Base-by-base conservation (phyloP, 2,113 vertebrate species). In the Hipposideros armiger region DNA sequence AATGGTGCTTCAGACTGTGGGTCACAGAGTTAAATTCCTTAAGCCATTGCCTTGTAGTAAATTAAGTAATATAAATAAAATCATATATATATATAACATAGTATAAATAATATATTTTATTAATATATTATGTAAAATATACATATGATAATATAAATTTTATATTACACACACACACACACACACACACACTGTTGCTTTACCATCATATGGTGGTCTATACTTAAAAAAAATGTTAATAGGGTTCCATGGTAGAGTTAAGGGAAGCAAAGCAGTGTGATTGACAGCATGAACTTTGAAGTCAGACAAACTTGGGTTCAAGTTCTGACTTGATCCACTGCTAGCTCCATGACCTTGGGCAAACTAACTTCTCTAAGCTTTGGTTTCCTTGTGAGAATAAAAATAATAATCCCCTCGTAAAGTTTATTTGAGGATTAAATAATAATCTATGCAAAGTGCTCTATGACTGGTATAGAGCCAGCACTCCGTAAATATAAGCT, bases 361-460 rank as follows among this genome's bases (percentile, higher is more conserved):
- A 96, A 92, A 87, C 92, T 86, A 88, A 86, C 56, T 45, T 77
- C 50, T 86, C 56, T 85, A 73, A 92, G 30, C 64, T 80, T 92
- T 77, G 50, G n/a, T 92, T 94, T 87, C 76, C 90, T 81, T 77
- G 40, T 78, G 54, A 64, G 80, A 94, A 95, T 93, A 91, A 95
- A 81, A 87, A 70, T 88, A 84, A 86, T 80, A 84, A 91, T 91
- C 54, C 40, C 36, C 40, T 87, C 52, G 50, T 64, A 70, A 82
- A 84, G 10, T 67, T 91, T 88, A 56, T 70, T 54, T 72, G 86
- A 90, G 47, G 81, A 83, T 77, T 96, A 90, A 85, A 81, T 58
- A 81, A 28, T 74, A 62, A 74, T 86, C 60, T 66, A 13, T 80
- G n/a, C 4, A 19, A 84, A 86, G 74, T 54, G 14, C 82, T 82